Conservation (phyloP, 2,113 vertebrate genomes). For the Macrotis lagotis region DNA sequence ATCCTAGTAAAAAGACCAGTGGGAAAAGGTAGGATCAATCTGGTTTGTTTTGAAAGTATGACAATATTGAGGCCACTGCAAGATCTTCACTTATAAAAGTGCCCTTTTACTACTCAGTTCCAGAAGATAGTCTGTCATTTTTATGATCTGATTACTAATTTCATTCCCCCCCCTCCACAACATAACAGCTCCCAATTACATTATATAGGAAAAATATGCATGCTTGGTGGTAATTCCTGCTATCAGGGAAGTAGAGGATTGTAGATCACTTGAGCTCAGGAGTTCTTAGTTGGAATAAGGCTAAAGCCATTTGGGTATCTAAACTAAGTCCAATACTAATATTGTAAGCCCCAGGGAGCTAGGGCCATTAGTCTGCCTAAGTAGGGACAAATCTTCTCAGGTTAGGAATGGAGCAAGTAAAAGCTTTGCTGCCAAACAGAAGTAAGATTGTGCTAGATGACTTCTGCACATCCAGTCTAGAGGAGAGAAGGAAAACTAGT, state of each 20-base stretch:
- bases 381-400: background rate
- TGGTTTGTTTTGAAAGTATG: background rate
- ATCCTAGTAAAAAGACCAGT: background rate
- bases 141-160: background rate
- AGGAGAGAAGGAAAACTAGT: background rate
- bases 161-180: background rate
- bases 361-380: background rate
- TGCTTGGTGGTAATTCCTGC: background rate
- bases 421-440: background rate
- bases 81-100: fast-evolving
- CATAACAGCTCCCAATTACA: background rate
- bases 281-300: background rate
- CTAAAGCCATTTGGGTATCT: background rate
- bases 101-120: background rate
- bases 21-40: background rate
- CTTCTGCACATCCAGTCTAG: background rate
- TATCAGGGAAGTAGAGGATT: background rate
- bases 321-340: background rate
- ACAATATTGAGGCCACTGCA: no score
- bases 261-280: background rate
- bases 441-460: background rate
- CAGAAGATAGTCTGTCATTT: background rate
- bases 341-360: background rate
- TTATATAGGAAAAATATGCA: background rate
- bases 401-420: background rate